These are phyloP conservation scores for Bos taurus DNA, from an alignment of 2,113 vertebrate species.

Conservation along the genomic window DNA sequence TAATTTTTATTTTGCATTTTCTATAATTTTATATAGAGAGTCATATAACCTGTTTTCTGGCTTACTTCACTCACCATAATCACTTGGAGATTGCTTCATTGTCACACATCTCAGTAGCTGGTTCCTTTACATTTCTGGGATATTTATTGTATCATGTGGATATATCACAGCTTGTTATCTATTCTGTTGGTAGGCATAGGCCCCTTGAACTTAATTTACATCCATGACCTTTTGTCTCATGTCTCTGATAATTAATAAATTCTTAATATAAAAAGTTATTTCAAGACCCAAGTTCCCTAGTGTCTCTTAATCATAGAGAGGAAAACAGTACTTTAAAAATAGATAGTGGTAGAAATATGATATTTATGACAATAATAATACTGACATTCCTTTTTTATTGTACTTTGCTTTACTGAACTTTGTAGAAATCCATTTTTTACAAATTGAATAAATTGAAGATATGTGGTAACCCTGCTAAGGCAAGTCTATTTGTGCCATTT, in stretches of 20 bases:
- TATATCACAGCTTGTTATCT: background rate
- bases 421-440: background rate
- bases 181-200: background rate
- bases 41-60: background rate
- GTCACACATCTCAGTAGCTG: background rate
- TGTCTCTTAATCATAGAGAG: background rate
- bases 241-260: background rate
- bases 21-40: background rate
- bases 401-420: background rate
- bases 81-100: background rate
- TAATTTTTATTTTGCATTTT: background rate
- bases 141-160: background rate
- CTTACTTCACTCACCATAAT: background rate
- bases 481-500: background rate
- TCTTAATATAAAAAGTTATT: background rate
- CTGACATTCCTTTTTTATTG: background rate
- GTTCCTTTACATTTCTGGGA: background rate
- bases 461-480: background rate
- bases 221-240: background rate
- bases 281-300: background rate
- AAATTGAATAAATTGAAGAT: background rate
- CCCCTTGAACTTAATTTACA: background rate
- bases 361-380: background rate
- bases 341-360: background rate
- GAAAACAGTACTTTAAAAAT: background rate